phyloP scores from a whole-genome alignment of 2,113 vertebrate species.

The Anolis sagrei region DNA sequence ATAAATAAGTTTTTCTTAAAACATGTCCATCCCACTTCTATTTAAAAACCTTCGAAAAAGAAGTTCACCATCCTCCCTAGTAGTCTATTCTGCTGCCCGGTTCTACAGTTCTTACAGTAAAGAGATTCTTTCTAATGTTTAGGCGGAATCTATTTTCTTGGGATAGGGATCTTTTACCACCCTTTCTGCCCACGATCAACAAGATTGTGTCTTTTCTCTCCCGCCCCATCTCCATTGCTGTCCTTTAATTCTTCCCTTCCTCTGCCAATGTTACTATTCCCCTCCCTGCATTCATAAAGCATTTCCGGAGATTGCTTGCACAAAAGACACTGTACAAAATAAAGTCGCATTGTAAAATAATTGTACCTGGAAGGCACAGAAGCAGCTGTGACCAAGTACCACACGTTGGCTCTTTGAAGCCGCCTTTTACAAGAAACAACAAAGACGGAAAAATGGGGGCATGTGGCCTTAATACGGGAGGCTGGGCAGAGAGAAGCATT shows the following conservation, averaged over 20 bases:
- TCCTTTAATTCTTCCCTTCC: not conserved
- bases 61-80: no score
- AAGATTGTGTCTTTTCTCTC: not conserved
- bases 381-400: constrained; percentile 19
- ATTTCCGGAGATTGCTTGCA: not conserved
- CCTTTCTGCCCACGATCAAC: not conserved
- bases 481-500: constrained; percentile 42
- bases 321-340: not conserved
- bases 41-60: no score
- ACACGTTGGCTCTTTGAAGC: constrained; percentile 57
- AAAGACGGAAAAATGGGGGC: constrained; percentile 60
- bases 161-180: not conserved
- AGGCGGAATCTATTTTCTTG: no score
- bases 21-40: no score
- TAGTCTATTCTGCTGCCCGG: no score
- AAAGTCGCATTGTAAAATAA: constrained; percentile 69
- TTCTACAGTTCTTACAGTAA: no score
- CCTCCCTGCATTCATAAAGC: not conserved
- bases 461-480: constrained; percentile 14
- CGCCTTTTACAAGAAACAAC: constrained; percentile 19
- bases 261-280: not conserved
- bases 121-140: no score
- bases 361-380: constrained; percentile 69
- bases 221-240: not conserved
- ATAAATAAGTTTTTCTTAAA: no score